Base-by-base conservation (phyloP, 2,113 vertebrate genomes). In the Tichodroma muraria region DNA sequence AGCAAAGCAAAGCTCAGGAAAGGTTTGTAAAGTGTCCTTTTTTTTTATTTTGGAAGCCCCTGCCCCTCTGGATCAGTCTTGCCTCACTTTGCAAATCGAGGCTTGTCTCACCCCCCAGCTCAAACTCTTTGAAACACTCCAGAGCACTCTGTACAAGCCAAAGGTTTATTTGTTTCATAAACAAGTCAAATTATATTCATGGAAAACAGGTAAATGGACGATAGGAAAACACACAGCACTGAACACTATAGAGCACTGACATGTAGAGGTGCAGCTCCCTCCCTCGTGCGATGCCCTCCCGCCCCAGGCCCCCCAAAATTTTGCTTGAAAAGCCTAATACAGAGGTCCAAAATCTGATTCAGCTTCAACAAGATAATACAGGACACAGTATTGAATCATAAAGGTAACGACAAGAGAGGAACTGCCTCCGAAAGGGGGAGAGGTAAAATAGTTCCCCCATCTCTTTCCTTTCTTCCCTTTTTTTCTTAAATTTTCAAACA, bases 141-240 rank as follows among this genome's bases (percentile, higher is more conserved):
- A 28, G 38, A 82, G 76, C 79, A 69, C 86, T 71, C 90, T 75
- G 96, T 97, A 97, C 96, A 97, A 98, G 97, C 96, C 95, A 79
- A 96, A 94, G 85, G 95, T 98, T 97, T 98, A 98, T 98, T 98
- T 96, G 94, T 97, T 93, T 97, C 96, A 96, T 93, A 96, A 98
- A 98, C 98, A 96, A 95, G 92, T 96, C 97, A 98, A 98, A 96
- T 97, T 94, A 97, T 97, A 97, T 98, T 97, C 97, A 97, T 98
- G 97, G 97, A 97, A 97, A 98, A 98, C 98, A 97, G 93, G 94
- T 93, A 97, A 96, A 98, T 96, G 93, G 93, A 98, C 97, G 85
- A 96, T 97, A 97, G 95, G 91, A 96, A 96, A 97, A 97, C 96
- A 96, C 97, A 96, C 97, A 91, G 96, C 97, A 98, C 97, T 96